These are phyloP conservation scores for Ailurus styani DNA, from an alignment of 2,113 vertebrate genomes.

Conservation along the genomic window DNA sequence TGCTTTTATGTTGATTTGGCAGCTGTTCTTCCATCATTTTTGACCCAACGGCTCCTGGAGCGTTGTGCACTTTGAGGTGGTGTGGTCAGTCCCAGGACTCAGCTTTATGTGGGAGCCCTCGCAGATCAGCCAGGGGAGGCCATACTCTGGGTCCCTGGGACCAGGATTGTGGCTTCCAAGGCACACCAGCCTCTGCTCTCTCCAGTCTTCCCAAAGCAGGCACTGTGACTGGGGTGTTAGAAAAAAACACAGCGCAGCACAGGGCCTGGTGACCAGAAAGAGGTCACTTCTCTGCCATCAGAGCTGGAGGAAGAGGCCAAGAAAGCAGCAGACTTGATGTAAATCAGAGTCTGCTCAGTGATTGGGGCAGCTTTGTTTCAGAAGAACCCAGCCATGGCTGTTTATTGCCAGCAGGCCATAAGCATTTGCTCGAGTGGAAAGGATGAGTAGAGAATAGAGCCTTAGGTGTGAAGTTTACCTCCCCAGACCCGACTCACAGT, in stretches of 20 bases:
- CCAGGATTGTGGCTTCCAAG: not conserved
- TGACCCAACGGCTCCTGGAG: not conserved
- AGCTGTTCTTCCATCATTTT: not conserved
- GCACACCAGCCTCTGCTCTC: not conserved
- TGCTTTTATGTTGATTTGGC: slow-evolving; percentile 11
- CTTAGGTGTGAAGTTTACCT: not conserved
- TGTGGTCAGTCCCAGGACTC: not conserved
- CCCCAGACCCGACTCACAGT: not conserved
- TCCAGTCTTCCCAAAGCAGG: not conserved
- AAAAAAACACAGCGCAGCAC: not conserved
- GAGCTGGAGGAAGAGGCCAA: not conserved
- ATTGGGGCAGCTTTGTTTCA: not conserved
- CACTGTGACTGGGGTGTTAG: not conserved
- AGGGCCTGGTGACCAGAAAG: not conserved
- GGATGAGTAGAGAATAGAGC: not conserved
- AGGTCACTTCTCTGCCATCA: not conserved
- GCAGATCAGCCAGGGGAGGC: not conserved
- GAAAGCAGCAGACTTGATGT: not conserved
- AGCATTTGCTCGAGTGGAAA: not conserved
- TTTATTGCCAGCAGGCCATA: not conserved
- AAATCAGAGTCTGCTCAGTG: not conserved
- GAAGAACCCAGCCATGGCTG: not conserved
- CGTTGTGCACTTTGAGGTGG: not conserved
- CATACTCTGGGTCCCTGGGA: not conserved
- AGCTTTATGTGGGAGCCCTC: not conserved